Conservation (phyloP, 2,113 vertebrate species). For the Neogobius melanostomus region DNA sequence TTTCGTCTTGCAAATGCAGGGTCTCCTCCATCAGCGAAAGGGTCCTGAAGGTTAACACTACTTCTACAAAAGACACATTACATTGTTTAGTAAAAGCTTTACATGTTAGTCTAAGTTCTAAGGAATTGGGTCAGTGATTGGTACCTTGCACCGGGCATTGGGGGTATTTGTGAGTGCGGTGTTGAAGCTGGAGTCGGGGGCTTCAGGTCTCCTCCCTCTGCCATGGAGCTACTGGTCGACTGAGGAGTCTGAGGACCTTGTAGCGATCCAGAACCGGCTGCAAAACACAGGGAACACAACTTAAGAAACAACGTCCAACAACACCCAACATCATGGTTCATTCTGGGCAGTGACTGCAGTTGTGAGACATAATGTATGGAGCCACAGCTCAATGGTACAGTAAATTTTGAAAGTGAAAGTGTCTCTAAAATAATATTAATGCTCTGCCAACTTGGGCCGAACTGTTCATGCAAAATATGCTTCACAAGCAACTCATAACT, state of each 20-base stretch:
- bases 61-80: conserved; percentile 73
- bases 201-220: conserved; percentile 96
- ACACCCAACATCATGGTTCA: background rate
- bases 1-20: conserved; percentile 92
- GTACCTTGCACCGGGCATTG: conserved; percentile 93
- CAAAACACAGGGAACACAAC: conserved; percentile 31
- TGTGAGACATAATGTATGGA: background rate
- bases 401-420: background rate
- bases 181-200: conserved; percentile 98
- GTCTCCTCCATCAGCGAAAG: conserved; percentile 93
- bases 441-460: background rate
- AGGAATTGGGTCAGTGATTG: background rate
- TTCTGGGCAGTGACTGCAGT: background rate
- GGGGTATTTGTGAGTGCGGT: conserved; percentile 94
- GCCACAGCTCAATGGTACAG: background rate
- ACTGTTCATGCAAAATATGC: background rate
- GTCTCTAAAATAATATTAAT: background rate
- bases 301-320: background rate
- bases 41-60: conserved; percentile 95
- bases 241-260: conserved; percentile 98
- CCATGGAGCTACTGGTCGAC: conserved; percentile 98
- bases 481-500: background rate
- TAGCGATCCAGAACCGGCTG: conserved; percentile 97
- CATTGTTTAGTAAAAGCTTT: background rate
- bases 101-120: background rate